Evolutionary conservation across 1,140 invertebrate species (phyloP).

Genomic region (Paracyclopina nana): DNA sequence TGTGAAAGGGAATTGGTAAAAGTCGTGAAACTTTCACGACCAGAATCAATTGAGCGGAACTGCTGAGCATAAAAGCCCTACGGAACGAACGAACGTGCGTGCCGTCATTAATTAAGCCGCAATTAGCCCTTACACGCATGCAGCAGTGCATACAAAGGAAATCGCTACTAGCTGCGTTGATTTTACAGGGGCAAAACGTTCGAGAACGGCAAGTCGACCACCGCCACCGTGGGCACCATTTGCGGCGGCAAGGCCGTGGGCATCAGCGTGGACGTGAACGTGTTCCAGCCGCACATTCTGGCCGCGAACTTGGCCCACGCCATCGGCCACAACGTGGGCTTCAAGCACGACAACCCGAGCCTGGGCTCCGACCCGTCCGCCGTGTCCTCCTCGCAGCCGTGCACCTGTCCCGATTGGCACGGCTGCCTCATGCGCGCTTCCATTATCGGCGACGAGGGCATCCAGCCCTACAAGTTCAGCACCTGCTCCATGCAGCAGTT

Average conservation of each 20-base stretch:
- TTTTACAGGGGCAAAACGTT: conserved; percentile 52
- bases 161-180: conserved; percentile 19
- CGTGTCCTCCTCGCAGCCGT: conserved; percentile 56
- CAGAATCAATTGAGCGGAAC: too few species aligned
- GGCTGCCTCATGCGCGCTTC: conserved; percentile 86
- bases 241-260: conserved; percentile 75
- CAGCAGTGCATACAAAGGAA: not conserved
- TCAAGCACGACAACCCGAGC: conserved; percentile 87
- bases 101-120: too few species aligned
- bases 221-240: conserved; percentile 71
- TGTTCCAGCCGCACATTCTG: conserved; percentile 77
- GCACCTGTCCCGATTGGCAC: conserved; percentile 79
- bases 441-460: conserved; percentile 68
- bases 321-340: conserved; percentile 89
- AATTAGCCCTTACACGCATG: too few species aligned
- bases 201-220: conserved; percentile 61
- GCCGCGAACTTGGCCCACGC: conserved; percentile 86
- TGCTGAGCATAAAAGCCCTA: too few species aligned
- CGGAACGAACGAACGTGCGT: too few species aligned
- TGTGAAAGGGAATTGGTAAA: too few species aligned
- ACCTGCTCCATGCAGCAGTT: conserved; percentile 70
- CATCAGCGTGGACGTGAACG: conserved; percentile 72
- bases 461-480: conserved; percentile 81
- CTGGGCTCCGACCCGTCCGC: too few species aligned
- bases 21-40: too few species aligned